These are phyloP conservation scores for Cylindroiulus punctatus DNA, from an alignment of 2,888 invertebrate genomes.

Conservation along the genomic window DNA sequence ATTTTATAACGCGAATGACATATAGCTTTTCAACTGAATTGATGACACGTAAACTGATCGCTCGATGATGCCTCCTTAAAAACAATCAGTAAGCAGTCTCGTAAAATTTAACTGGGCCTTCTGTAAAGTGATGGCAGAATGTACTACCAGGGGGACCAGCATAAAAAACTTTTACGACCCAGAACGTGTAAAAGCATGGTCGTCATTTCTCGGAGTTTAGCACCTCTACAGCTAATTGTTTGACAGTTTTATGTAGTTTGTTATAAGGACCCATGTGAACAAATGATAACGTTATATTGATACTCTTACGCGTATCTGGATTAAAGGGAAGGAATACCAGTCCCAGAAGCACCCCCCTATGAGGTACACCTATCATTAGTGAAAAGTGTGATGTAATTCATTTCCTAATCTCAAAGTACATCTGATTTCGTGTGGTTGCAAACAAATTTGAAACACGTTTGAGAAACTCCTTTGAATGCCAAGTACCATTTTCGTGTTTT, in stretches of 20 bases:
- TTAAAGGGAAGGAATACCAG: not conserved
- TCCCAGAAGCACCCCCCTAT: not conserved
- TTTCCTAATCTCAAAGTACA: not conserved
- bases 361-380: constrained; percentile 23
- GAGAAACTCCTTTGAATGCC: not conserved
- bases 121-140: constrained; percentile 24
- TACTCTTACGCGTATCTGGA: constrained; percentile 2
- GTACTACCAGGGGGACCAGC: not conserved
- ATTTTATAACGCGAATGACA: not conserved
- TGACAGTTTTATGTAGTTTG: not conserved
- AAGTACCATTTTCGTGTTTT: not conserved
- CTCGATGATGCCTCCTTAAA: not conserved
- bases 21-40: not conserved
- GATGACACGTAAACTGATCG: constrained; percentile 4
- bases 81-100: constrained; percentile 26
- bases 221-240: constrained; percentile 3
- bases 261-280: not conserved
- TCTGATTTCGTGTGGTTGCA: not conserved
- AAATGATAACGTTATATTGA: not conserved
- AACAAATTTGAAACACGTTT: constrained; percentile 8
- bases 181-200: not conserved
- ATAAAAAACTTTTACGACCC: not conserved
- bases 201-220: not conserved
- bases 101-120: constrained; percentile 13
- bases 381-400: constrained; percentile 13